Conservation (phyloP, 2,113 vertebrate species). For the Festucalex cinctus region DNA sequence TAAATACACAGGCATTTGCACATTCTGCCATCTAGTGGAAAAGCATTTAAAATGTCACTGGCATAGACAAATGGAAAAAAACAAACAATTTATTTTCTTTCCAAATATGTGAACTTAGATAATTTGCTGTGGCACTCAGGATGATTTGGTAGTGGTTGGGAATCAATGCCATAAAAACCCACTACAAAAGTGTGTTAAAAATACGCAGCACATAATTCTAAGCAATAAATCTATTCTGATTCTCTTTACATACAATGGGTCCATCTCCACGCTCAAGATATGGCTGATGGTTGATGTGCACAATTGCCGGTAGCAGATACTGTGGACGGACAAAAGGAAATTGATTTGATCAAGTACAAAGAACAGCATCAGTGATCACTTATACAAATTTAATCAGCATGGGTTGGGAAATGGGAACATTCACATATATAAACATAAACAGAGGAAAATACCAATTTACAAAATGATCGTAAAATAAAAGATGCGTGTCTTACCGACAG, state of each 20-base stretch:
- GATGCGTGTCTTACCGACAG: conserved; percentile 82
- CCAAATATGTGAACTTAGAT: no score
- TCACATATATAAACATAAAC: background rate
- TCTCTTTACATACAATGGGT: conserved; percentile 84
- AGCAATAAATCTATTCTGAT: background rate
- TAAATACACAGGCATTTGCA: no score
- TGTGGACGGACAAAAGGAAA: conserved; percentile 48
- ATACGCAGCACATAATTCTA: background rate
- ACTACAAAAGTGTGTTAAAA: background rate
- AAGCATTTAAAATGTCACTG: no score
- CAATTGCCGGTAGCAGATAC: conserved; percentile 94
- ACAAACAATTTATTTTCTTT: no score
- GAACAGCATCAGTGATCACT: background rate
- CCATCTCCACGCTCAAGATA: conserved; percentile 96
- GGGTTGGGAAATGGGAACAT: no score
- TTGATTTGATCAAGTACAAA: background rate
- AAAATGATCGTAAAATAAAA: background rate
- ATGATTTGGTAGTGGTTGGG: no score
- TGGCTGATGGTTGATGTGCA: conserved; percentile 97
- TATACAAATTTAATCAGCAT: background rate
- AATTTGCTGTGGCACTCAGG: no score
- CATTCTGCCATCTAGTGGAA: no score
- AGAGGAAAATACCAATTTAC: background rate
- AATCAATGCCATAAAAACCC: no score
- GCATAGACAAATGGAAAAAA: no score